Evolutionary conservation across 2,888 invertebrate species (phyloP).

Genomic region (Acleris literana): DNA sequence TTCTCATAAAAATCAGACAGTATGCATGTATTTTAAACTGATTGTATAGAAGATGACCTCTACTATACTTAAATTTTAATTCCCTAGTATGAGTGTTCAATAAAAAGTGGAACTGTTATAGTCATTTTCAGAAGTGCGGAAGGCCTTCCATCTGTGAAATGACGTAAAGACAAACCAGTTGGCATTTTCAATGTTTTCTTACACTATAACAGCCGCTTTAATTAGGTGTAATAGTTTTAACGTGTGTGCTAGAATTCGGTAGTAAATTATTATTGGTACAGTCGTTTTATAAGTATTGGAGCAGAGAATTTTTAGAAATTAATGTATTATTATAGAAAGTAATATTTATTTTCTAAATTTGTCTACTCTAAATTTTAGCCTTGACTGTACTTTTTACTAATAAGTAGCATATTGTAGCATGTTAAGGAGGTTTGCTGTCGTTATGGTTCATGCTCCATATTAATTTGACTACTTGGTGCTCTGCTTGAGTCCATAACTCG

Average conservation of each 20-base stretch:
- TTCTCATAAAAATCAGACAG: too few relatives aligned
- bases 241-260: slow-evolving; percentile 21
- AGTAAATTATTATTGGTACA: neutral
- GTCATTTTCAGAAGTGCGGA: slow-evolving; percentile 10
- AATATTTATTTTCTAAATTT: too few relatives aligned
- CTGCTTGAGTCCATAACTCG: slow-evolving; percentile 5
- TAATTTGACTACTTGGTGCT: slow-evolving; percentile 35
- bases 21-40: too few relatives aligned
- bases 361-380: too few relatives aligned
- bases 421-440: slow-evolving; percentile 6
- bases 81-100: neutral
- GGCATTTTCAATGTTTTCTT: slow-evolving; percentile 1
- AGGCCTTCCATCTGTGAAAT: slow-evolving; percentile 2
- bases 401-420: slow-evolving; percentile 1
- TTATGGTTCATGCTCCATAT: too few relatives aligned
- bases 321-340: too few relatives aligned
- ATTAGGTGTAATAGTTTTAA: slow-evolving; percentile 4
- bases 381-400: too few relatives aligned
- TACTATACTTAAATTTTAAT: too few relatives aligned
- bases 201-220: slow-evolving; percentile 26
- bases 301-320: too few relatives aligned
- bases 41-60: too few relatives aligned
- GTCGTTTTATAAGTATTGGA: neutral
- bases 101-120: slow-evolving; percentile 14
- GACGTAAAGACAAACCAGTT: neutral